phyloP scores from a whole-genome alignment of 2,888 invertebrate genomes.

The Metopia argyrocephala region DNA sequence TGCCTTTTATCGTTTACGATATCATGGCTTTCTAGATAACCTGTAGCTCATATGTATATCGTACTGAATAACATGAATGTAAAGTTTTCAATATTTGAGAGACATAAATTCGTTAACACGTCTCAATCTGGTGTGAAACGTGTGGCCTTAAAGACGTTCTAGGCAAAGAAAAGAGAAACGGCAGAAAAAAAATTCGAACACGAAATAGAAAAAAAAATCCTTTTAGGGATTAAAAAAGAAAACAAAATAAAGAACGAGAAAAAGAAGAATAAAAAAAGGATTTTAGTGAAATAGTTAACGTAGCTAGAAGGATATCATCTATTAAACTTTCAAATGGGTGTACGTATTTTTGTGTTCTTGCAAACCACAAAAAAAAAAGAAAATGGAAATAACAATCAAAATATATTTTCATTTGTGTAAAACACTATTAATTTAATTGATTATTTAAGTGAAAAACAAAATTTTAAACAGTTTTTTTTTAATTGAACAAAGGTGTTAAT shows the following conservation, averaged over 20 bases:
- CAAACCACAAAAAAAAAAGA: too few species aligned
- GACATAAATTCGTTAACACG: conserved; percentile 24
- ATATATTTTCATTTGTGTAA: too few species aligned
- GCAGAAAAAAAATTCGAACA: neutral
- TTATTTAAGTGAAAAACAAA: neutral
- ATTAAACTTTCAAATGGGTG: too few species aligned
- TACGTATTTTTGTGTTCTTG: too few species aligned
- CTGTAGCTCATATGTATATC: conserved; percentile 19
- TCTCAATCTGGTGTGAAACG: conserved; percentile 66
- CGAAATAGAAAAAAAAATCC: conserved; percentile 13
- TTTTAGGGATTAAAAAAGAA: conserved; percentile 3
- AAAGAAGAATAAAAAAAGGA: too few species aligned
- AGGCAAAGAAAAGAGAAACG: conserved; percentile 15
- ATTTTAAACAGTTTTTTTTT: too few species aligned
- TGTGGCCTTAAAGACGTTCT: conserved; percentile 66
- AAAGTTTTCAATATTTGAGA: conserved; percentile 64
- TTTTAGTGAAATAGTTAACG: too few species aligned
- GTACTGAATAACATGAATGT: neutral
- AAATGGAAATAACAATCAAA: too few species aligned
- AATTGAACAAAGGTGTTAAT: too few species aligned
- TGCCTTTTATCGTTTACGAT: conserved; percentile 59
- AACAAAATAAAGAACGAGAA: neutral
- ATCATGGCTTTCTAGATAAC: conserved; percentile 48
- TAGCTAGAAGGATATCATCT: too few species aligned
- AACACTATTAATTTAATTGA: too few species aligned